A percentile compares a stretch with the other conserved stretches of the same genome.
Evolutionary conservation across 2,113 vertebrate genomes (phyloP).

Genomic region (Grus americana): DNA sequence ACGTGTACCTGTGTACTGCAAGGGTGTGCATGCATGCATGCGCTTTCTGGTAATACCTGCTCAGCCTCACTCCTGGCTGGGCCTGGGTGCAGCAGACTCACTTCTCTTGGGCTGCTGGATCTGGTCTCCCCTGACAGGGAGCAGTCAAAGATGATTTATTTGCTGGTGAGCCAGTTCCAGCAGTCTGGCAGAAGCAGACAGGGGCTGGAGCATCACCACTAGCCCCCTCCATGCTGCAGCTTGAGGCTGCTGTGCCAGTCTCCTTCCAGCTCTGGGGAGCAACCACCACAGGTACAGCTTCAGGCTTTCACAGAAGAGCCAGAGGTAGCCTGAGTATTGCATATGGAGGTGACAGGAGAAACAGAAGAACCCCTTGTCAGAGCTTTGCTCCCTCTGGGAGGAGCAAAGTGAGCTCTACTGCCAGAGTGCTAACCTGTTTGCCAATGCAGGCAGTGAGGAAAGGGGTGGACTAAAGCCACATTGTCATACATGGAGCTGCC

Average conservation of each 20-base stretch:
- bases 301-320: not conserved
- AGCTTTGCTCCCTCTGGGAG: not conserved
- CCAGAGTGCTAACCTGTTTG: not conserved
- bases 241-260: fast-evolving
- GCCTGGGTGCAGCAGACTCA: not conserved
- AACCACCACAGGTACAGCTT: not conserved
- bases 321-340: not conserved
- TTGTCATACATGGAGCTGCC: not conserved
- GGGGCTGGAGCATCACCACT: too few species aligned
- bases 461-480: not conserved
- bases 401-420: not conserved
- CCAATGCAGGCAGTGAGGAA: not conserved
- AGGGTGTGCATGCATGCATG: fast-evolving
- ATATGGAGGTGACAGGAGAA: not conserved
- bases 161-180: not conserved
- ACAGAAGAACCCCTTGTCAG: too few species aligned
- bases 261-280: not conserved
- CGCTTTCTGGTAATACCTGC: not conserved
- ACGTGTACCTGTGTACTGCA: not conserved
- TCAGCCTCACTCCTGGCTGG: not conserved
- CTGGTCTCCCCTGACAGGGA: not conserved
- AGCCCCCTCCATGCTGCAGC: too few species aligned
- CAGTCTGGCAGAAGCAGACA: not conserved
- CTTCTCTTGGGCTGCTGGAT: not conserved
- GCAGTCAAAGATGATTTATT: not conserved